Evolutionary conservation across 2,888 invertebrate species (phyloP), one percentile per base, ranked within the genome.

Genomic region (Branchellion lobata): DNA sequence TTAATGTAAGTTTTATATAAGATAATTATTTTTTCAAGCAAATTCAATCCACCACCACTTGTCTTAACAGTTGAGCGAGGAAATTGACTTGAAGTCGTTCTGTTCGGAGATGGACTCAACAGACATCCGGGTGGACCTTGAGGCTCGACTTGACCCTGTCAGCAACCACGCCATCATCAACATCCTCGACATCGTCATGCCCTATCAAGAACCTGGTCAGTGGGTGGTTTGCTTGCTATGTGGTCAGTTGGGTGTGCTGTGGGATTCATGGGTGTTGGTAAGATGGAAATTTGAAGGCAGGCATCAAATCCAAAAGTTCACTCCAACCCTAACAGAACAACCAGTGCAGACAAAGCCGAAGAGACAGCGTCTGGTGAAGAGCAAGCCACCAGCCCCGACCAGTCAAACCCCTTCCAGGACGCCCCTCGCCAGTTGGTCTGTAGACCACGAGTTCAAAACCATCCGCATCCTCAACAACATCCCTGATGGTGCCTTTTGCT

Each of bases 61-160:
- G n/a, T 8, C 61, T 14, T n/a, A 24, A 24, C 61, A 57, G 61
- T n/a, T 57, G 61, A 57, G 61, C 24, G 61, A 57, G n/a, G n/a
- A 57, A 5, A 57, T 57, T 14, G 61, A 57, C 21, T n/a, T 57
- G 61, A 57, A 57, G 61, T 57, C 61, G 24, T 57, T 57, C 24
- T 57, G 61, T 57, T 57, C 61, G 21, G 61, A 57, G 61, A 57
- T 57, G 61, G 61, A 57, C n/a, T 57, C 61, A n/a, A 24, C 61
- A n/a, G 61, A 57, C 61, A 57, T 57, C 61, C 61, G 61, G 14
- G 61, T 57, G 3, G 61, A 57, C 24, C 61, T 57, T 5, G 61
- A 57, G n/a, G 61, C 61, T 18, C 61, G 61, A 5, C 61, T 57
- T n/a, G 21, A 57, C 61, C 61, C 61, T n/a, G 21, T 5, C 61